These are phyloP conservation scores for Caenorhabditis inopinata DNA, from an alignment of 1,140 invertebrate species.

Conservation along the genomic window DNA sequence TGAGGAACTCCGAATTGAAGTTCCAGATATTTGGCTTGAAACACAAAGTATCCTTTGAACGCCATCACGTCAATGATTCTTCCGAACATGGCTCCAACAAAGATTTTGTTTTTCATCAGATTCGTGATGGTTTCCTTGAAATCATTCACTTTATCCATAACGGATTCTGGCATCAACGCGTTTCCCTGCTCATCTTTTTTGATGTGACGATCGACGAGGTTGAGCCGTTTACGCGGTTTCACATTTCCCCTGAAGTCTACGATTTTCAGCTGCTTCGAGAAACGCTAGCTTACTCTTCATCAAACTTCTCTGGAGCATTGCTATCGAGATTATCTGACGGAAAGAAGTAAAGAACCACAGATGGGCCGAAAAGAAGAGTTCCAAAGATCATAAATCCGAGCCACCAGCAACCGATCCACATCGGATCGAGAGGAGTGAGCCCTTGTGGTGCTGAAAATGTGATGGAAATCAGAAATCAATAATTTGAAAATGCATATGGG, in stretches of 20 bases:
- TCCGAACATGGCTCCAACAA: slow-evolving; percentile 51
- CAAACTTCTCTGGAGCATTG: slow-evolving; percentile 38
- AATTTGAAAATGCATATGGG: too few species aligned
- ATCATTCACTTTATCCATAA: slow-evolving; percentile 45
- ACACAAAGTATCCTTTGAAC: slow-evolving; percentile 54
- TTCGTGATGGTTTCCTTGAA: slow-evolving; percentile 40
- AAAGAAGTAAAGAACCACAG: slow-evolving; percentile 45
- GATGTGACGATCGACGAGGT: slow-evolving; percentile 46
- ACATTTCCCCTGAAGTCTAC: slow-evolving; percentile 3
- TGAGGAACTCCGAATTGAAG: slow-evolving; percentile 53
- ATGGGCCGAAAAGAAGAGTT: slow-evolving; percentile 49
- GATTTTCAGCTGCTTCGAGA: background rate
- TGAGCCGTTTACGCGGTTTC: slow-evolving; percentile 30
- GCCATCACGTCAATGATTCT: slow-evolving; percentile 52
- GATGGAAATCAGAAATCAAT: too few species aligned
- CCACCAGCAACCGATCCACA: slow-evolving; percentile 59
- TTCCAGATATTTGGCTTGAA: slow-evolving; percentile 50
- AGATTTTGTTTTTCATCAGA: slow-evolving; percentile 48
- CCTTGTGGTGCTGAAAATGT: slow-evolving; percentile 49
- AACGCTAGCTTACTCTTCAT: background rate
- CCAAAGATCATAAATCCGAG: slow-evolving; percentile 55
- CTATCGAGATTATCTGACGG: slow-evolving; percentile 38
- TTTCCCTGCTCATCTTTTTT: slow-evolving; percentile 48
- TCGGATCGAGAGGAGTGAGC: slow-evolving; percentile 48
- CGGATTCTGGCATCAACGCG: slow-evolving; percentile 43